Evolutionary conservation across 2,797 vertebrate species (phyloP).

Genomic region (Myotis pilosus): DNA sequence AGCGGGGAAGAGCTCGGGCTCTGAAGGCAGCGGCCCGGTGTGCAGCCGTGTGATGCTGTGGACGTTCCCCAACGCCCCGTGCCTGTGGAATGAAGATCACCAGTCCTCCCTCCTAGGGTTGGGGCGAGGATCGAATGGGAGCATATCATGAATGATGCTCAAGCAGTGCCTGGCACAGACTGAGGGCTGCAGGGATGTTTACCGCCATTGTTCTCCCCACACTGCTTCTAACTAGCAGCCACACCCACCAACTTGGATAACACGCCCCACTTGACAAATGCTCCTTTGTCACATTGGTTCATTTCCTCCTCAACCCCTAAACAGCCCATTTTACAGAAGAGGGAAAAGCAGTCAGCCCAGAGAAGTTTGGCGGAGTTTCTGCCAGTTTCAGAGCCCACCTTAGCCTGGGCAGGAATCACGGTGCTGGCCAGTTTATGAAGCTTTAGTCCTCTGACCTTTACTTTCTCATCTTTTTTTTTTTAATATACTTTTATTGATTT

Average conservation of each 20-base stretch:
- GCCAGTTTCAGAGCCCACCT: background rate
- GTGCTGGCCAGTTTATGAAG: background rate
- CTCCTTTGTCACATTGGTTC: background rate
- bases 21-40: fast-evolving
- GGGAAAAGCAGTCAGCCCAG: background rate
- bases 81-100: background rate
- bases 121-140: background rate
- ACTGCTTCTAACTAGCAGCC: background rate
- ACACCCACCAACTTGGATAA: background rate
- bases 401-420: background rate
- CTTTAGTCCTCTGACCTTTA: background rate
- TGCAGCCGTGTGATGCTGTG: fast-evolving
- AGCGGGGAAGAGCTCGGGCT: background rate
- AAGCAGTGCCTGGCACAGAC: background rate
- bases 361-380: background rate
- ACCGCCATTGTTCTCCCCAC: fast-evolving
- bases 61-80: fast-evolving
- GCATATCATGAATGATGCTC: fast-evolving
- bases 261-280: fast-evolving
- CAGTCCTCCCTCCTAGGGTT: background rate
- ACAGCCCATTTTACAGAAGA: background rate
- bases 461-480: background rate
- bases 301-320: background rate
- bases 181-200: fast-evolving
- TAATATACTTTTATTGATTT: too few relatives aligned